These are phyloP conservation scores for Magallana ariakensis DNA, from an alignment of 1,140 invertebrate species.

Conservation along the genomic window DNA sequence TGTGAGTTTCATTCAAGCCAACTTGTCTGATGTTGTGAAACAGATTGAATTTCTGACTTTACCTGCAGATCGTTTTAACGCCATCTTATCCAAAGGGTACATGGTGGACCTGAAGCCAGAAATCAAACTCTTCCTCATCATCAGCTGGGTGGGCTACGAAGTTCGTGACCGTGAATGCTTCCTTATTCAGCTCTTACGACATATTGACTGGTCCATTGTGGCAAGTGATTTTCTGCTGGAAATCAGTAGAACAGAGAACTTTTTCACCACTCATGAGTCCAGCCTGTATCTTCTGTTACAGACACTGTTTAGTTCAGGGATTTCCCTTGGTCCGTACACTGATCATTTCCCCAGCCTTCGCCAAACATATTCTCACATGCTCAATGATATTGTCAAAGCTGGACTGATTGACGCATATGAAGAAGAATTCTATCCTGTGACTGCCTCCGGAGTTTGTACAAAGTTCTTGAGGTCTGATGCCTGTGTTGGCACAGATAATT, in stretches of 20 bases:
- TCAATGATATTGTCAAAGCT: slow-evolving; percentile 66
- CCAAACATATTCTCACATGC: slow-evolving; percentile 77
- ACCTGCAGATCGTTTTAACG: slow-evolving; percentile 73
- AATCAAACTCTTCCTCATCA: slow-evolving; percentile 73
- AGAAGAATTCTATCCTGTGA: slow-evolving; percentile 66
- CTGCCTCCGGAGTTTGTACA: slow-evolving; percentile 61
- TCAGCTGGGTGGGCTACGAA: slow-evolving; percentile 73
- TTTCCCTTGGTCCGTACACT: slow-evolving; percentile 82
- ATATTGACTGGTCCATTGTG: slow-evolving; percentile 73
- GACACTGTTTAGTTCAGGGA: slow-evolving; percentile 82
- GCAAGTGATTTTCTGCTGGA: slow-evolving; percentile 73
- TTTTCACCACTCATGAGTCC: slow-evolving; percentile 74
- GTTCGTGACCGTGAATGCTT: slow-evolving; percentile 69
- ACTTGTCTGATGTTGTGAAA: slow-evolving; percentile 81
- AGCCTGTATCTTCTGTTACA: slow-evolving; percentile 82
- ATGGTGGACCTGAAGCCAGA: slow-evolving; percentile 72
- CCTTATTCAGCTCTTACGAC: slow-evolving; percentile 67
- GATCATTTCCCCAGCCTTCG: slow-evolving; percentile 81
- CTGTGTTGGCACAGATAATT: slow-evolving; percentile 54
- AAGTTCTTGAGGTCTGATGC: slow-evolving; percentile 51
- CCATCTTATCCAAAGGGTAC: slow-evolving; percentile 72
- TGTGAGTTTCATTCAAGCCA: slow-evolving; percentile 80
- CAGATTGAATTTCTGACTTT: slow-evolving; percentile 80
- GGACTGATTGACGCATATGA: slow-evolving; percentile 61
- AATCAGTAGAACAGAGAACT: slow-evolving; percentile 75